These are phyloP conservation scores for Rhingia rostrata DNA, from an alignment of 2,888 invertebrate genomes.

Conservation along the genomic window DNA sequence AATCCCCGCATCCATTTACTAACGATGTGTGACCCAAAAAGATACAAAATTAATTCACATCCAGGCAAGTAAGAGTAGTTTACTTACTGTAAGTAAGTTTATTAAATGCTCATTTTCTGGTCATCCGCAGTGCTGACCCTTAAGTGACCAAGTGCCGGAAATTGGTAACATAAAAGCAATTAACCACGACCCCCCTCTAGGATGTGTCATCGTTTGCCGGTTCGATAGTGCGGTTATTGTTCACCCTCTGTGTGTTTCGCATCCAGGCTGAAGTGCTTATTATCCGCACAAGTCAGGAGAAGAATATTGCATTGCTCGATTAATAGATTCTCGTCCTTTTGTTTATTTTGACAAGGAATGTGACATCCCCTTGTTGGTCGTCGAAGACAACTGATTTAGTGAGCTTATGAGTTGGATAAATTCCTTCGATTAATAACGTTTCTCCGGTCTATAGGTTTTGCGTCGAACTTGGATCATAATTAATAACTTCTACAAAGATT, in stretches of 20 bases:
- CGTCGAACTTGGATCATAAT: constrained; percentile 65
- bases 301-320: constrained; percentile 58
- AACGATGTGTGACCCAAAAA: background rate
- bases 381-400: constrained; percentile 68
- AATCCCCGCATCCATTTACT: background rate
- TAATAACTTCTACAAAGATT: constrained; percentile 65
- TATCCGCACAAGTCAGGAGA: constrained; percentile 29
- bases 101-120: constrained; percentile 70
- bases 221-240: constrained; percentile 48
- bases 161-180: constrained; percentile 74
- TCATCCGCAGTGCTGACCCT: constrained; percentile 43
- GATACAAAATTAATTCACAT: constrained; percentile 13
- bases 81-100: constrained; percentile 50
- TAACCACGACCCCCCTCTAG: constrained; percentile 59
- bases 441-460: constrained; percentile 45
- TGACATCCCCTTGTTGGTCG: constrained; percentile 53
- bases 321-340: constrained; percentile 68
- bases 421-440: constrained; percentile 71
- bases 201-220: constrained; percentile 70
- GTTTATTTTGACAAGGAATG: constrained; percentile 70
- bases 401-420: constrained; percentile 73
- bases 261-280: constrained; percentile 56
- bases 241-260: constrained; percentile 50
- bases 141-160: constrained; percentile 68
- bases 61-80: background rate